Percentiles rank a stretch among this genome's conserved stretches.
Conservation (phyloP, 1,140 invertebrate genomes). For the Drosophila arawakana region DNA sequence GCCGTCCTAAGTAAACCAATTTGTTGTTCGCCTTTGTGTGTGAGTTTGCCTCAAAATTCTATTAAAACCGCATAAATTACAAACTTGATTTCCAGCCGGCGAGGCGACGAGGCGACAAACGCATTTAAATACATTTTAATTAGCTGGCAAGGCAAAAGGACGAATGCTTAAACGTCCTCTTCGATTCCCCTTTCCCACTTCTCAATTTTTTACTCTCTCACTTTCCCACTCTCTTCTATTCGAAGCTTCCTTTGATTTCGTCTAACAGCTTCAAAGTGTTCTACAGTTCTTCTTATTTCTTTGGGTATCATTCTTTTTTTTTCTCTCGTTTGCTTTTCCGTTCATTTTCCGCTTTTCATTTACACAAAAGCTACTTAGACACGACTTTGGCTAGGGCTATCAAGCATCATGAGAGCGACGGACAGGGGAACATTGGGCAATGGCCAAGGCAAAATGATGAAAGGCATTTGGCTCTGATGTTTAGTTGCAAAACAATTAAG, state of each 20-base stretch:
- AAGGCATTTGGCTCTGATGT: constrained; percentile 77
- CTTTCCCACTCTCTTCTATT: not conserved
- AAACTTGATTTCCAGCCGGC: constrained; percentile 43
- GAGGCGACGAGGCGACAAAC: constrained; percentile 36
- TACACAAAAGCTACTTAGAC: constrained; percentile 80
- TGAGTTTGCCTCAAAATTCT: constrained; percentile 35
- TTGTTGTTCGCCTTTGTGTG: constrained; percentile 39
- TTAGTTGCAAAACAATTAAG: constrained; percentile 82
- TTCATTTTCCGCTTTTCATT: constrained; percentile 61
- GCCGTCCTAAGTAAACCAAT: constrained; percentile 42
- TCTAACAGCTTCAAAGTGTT: constrained; percentile 55
- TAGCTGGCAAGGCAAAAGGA: constrained; percentile 62
- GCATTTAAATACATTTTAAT: constrained; percentile 81
- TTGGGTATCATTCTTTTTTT: constrained; percentile 34
- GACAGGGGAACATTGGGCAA: constrained; percentile 13
- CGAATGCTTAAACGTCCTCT: not conserved
- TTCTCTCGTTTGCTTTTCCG: constrained; percentile 16
- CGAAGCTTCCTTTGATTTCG: constrained; percentile 43
- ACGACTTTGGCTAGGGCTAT: constrained; percentile 53
- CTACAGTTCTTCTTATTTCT: constrained; percentile 53
- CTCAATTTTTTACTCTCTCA: not conserved
- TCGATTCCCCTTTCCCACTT: not conserved
- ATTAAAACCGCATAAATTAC: constrained; percentile 58
- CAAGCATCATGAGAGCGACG: constrained; percentile 6
- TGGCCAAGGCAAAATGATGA: constrained; percentile 64